Conservation (phyloP, 2,888 invertebrate species). For the Agriopis leucophaearia region DNA sequence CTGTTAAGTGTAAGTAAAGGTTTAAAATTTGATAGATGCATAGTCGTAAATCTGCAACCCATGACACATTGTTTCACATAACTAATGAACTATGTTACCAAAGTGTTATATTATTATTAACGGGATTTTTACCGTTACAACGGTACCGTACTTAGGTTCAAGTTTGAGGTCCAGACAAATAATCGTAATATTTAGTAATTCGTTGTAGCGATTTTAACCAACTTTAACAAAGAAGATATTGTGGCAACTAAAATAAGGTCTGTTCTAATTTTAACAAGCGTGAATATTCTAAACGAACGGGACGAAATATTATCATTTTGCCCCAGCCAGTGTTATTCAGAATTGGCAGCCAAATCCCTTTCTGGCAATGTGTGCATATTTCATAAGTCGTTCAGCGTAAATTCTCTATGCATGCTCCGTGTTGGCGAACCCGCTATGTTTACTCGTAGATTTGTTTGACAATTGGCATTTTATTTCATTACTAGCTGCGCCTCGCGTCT, state of each 20-base stretch:
- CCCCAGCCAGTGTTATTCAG: slow-evolving; percentile 9
- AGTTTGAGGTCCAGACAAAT: neutral
- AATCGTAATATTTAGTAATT: no score
- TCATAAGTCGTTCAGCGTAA: slow-evolving; percentile 72
- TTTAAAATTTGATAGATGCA: no score
- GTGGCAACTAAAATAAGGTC: neutral
- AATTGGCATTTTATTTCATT: neutral
- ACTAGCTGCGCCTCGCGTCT: no score
- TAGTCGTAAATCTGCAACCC: no score
- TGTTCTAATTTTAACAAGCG: neutral
- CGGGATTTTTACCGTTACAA: no score
- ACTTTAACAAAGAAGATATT: no score
- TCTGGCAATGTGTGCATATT: slow-evolving; percentile 75
- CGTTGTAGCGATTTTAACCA: no score
- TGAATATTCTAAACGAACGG: slow-evolving; percentile 5
- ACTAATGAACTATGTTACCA: no score
- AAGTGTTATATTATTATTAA: no score
- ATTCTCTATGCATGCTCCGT: slow-evolving; percentile 72
- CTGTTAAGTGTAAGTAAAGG: no score
- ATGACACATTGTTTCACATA: no score
- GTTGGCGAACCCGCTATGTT: slow-evolving; percentile 20
- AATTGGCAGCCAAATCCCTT: slow-evolving; percentile 66
- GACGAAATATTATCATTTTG: slow-evolving; percentile 15
- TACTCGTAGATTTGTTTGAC: no score
- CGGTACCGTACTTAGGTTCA: neutral